These are phyloP conservation scores for Amphimedon queenslandica DNA, from an alignment of 37 sponge, comb jelly and placozoan genomes.

Conservation along the genomic window DNA sequence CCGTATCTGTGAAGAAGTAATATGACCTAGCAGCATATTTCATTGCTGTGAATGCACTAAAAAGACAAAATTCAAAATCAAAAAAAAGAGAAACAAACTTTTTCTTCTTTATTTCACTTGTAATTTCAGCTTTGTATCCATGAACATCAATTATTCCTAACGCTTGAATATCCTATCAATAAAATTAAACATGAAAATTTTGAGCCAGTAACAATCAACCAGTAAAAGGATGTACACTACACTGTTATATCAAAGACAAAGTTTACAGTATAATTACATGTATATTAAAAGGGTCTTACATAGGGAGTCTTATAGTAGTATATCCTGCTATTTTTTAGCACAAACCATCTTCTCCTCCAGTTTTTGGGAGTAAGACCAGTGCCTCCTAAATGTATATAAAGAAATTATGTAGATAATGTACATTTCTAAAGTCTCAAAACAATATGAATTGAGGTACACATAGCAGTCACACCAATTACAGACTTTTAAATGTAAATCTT, in stretches of 20 bases:
- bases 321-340: conserved; percentile 64
- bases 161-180: conserved; percentile 61
- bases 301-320: conserved; percentile 87
- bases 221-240: neutral
- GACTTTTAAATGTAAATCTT: no score
- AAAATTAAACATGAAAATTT: neutral
- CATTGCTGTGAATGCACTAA: conserved; percentile 52
- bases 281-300: conserved; percentile 44
- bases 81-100: conserved; percentile 24
- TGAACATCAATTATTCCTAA: conserved; percentile 53
- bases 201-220: neutral
- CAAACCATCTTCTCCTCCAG: conserved; percentile 90
- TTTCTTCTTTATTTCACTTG: conserved; percentile 48
- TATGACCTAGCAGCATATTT: conserved; percentile 51
- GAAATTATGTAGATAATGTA: no score
- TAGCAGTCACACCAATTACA: no score
- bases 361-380: conserved; percentile 84
- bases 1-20: conserved; percentile 50
- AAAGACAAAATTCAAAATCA: neutral
- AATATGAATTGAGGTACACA: no score
- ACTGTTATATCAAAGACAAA: neutral
- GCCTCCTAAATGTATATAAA: conserved; percentile 33
- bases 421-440: no score
- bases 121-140: conserved; percentile 45
- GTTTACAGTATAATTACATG: neutral